phyloP scores from a whole-genome alignment of 1,140 invertebrate species.

The Portunus trituberculatus region DNA sequence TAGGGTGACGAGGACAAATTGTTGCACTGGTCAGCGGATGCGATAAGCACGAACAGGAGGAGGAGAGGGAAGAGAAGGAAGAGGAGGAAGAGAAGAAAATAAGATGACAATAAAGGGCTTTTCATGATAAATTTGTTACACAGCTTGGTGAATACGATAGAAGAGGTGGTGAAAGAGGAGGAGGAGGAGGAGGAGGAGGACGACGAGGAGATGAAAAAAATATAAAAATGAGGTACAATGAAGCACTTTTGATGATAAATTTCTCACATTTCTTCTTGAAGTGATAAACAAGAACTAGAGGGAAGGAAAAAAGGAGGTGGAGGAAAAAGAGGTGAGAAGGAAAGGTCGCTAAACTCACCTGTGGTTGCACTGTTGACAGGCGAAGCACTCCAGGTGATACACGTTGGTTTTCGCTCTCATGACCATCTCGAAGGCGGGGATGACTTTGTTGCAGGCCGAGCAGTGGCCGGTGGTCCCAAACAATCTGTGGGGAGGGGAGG shows the following conservation, averaged over 20 bases:
- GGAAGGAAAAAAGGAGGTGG: slow-evolving; percentile 40
- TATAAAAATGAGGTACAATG: not conserved
- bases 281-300: not conserved
- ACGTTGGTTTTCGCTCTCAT: slow-evolving; percentile 97
- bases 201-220: not conserved
- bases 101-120: no score
- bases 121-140: no score
- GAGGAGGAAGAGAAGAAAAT: no score
- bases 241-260: not conserved
- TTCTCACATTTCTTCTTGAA: no score
- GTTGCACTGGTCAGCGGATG: not conserved
- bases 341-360: slow-evolving; percentile 84
- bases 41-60: no score
- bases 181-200: not conserved
- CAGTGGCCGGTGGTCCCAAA: slow-evolving; percentile 96
- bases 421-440: slow-evolving; percentile 98
- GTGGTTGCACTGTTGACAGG: slow-evolving; percentile 97
- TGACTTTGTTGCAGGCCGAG: slow-evolving; percentile 92
- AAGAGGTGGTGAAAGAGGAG: no score
- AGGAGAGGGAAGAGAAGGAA: no score
- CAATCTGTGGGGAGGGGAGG: slow-evolving; percentile 83
- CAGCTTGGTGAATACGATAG: no score
- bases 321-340: not conserved
- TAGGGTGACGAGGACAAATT: not conserved
- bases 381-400: slow-evolving; percentile 97